A percentile compares a stretch with the other conserved stretches of the same genome.
These are phyloP conservation scores for Cylindroiulus punctatus DNA, from an alignment of 2,888 invertebrate species.

Conservation along the genomic window DNA sequence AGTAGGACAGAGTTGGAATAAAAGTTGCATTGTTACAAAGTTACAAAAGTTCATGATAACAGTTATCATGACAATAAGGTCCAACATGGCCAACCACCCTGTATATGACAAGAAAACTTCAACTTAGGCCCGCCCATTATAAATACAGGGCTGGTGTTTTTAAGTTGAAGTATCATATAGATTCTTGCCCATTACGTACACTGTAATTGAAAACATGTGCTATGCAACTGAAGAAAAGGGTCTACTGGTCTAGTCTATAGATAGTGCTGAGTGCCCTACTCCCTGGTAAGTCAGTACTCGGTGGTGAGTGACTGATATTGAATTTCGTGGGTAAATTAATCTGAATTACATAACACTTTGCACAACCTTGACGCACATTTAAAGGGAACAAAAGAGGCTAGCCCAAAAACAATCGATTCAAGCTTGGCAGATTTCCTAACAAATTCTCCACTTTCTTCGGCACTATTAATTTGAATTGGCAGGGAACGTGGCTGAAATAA, in stretches of 20 bases:
- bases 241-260: background rate
- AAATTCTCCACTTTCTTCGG: constrained; percentile 15
- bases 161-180: too few species aligned
- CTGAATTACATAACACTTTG: background rate
- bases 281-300: background rate
- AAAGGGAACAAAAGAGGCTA: constrained; percentile 9
- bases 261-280: background rate
- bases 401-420: constrained; percentile 13
- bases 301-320: background rate
- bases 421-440: constrained; percentile 6
- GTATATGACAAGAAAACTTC: too few species aligned
- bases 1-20: too few species aligned
- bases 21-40: too few species aligned
- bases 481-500: constrained; percentile 22
- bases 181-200: too few species aligned
- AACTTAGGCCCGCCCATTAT: too few species aligned
- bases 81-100: too few species aligned
- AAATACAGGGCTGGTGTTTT: too few species aligned
- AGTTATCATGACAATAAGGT: too few species aligned
- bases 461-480: constrained; percentile 12
- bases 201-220: too few species aligned
- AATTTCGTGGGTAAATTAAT: background rate
- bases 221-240: background rate
- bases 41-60: too few species aligned
- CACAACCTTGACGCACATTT: constrained; percentile 24